Conservation (phyloP, 2,888 invertebrate species). For the Chrysina gloriosa region DNA sequence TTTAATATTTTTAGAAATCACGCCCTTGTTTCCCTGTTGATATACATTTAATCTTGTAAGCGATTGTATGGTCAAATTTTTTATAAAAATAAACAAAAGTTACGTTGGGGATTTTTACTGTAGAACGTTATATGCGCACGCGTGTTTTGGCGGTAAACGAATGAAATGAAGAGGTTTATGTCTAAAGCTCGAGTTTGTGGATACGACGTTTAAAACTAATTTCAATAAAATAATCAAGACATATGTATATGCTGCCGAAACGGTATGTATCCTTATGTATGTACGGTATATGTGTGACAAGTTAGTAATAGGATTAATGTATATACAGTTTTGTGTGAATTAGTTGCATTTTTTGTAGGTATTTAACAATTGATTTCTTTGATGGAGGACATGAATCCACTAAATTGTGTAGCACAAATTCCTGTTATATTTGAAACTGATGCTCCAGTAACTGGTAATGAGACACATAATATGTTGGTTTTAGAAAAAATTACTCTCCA, state of each 20-base stretch:
- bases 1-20: too few relatives aligned
- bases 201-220: too few relatives aligned
- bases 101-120: conserved; percentile 33
- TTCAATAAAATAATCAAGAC: too few relatives aligned
- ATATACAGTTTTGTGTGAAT: too few relatives aligned
- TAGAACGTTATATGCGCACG: conserved; percentile 43
- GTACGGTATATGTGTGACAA: too few relatives aligned
- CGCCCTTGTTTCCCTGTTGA: too few relatives aligned
- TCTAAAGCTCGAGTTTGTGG: too few relatives aligned
- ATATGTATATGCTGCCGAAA: too few relatives aligned
- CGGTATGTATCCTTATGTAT: too few relatives aligned
- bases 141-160: conserved; percentile 48
- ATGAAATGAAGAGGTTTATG: conserved; percentile 42
- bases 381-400: conserved; percentile 14
- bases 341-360: conserved; percentile 11
- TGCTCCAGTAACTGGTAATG: conserved; percentile 26
- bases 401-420: conserved; percentile 17
- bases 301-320: too few relatives aligned
- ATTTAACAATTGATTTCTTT: background rate
- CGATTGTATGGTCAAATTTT: too few relatives aligned
- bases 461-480: conserved; percentile 24
- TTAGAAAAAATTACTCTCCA: conserved; percentile 16
- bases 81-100: conserved; percentile 7
- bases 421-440: conserved; percentile 9
- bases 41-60: too few relatives aligned